Evolutionary conservation across 1,140 invertebrate genomes (phyloP), one percentile per base, ranked within the genome.

Genomic region (Lineus longissimus): DNA sequence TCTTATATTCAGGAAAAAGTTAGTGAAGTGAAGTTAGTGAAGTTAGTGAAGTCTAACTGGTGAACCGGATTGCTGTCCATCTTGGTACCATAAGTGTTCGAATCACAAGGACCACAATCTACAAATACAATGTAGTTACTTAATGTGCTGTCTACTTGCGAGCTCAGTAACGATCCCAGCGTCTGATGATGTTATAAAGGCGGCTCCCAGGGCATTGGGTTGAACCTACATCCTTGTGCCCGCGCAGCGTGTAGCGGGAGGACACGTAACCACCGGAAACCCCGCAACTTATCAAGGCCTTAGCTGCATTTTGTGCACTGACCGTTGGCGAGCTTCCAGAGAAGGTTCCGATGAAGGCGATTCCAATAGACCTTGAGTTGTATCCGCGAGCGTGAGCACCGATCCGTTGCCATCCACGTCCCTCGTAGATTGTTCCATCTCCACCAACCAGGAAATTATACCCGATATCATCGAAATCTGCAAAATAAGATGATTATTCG

Each of bases 301-400:
- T 58, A 6, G 71, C 62, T 6, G 64, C 64, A 27, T 68, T 25
- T 2, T 73, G 23, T 27, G 73, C 66, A 2, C 27, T 55, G 1
- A 47, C 23, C 45, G 68, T 70, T 7, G 75, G 75, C 15, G 63
- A 31, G 33, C 63, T 55, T 22, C 63, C 33, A 2, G 59, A 64
- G 61, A 66, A 75, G 47, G 68, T 62, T 41, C 90, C 90, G 62
- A 92, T 90, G 7, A 92, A 79, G 31, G 86, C 87, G 66, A 92
- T 89, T 31, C 89, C 90, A 19, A 90, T 84, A 22, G 62, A 61
- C 2, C 59, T 57, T n/a, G 40, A 29, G 51, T 72, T 72, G 55
- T 66, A 69, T 9, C 62, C 59, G 9, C 45, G 33, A 0, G 68
- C 65, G 59, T 74, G 72, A 6, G 66, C 70, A 2, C 70, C 70